Evolutionary conservation across 2,113 vertebrate genomes (phyloP), one percentile per base, ranked within the genome.

Genomic region (Prietella phreatophila): DNA sequence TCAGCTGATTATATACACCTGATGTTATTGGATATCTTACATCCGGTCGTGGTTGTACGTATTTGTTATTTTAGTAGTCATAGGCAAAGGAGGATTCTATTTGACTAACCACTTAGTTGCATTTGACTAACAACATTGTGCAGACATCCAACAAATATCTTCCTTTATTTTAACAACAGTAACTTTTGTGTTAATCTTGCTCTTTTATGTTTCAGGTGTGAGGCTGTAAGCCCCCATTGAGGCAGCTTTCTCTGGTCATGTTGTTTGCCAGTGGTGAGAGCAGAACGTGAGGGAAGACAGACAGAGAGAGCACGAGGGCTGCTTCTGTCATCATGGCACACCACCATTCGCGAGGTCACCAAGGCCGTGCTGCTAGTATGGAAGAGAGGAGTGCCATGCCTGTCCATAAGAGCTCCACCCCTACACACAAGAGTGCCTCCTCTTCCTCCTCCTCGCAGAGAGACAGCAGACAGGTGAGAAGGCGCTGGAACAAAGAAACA

Each of bases 381-480:
- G 98, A 99, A 91, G 98, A 99, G 92, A 97, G 97, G 94, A 94
- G 89, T 10, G 93, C 95, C 85, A 97, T 96, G 80, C 96, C 96
- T 85, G 94, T 95, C 92, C 96, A 96, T 93, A 99, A 96, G 94
- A 95, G 89, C 17, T 93, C 97, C 90, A 99, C 98, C 36, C 97
- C 97, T 5, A 97, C 97, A 82, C 98, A 99, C 86, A 97, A 97
- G 96, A 99, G 97, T 94, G 96, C 95, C 92, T 99, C 97, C 60
- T 98, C 96, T 20, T 98, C 98, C 1, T 95, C 96, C 0, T 98
- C 97, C 0, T 98, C 97, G 88, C 98, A 99, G 91, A 96, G 97
- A 63, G 98, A 99, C 90, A 97, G 97, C 92, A 96, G 97, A 89
- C 98, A 99, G 97, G 98, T 99, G 95, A 95, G 95, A 65, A 78